Evolutionary conservation across 2,113 vertebrate genomes (phyloP).

Genomic region (Panthera uncia): DNA sequence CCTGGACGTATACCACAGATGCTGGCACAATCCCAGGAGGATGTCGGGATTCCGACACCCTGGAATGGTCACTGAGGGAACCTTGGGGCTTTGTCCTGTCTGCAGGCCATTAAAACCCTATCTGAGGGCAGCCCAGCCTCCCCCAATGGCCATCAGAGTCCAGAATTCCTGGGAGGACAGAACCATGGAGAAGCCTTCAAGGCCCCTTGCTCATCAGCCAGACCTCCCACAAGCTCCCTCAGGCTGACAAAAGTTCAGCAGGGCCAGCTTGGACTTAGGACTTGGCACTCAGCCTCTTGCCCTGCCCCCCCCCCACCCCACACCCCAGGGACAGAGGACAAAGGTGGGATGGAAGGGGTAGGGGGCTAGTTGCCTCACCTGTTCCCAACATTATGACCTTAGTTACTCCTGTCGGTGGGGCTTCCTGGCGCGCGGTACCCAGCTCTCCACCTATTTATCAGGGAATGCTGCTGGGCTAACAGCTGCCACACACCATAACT

Average conservation of each 20-base stretch:
- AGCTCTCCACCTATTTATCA: background rate
- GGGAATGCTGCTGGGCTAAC: background rate
- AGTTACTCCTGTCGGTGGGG: background rate
- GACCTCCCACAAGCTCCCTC: background rate
- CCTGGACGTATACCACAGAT: background rate
- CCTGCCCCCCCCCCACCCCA: background rate
- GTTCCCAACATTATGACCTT: background rate
- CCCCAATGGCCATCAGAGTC: background rate
- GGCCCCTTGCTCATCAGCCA: background rate
- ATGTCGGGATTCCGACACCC: background rate
- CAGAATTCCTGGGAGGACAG: background rate
- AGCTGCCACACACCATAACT: background rate
- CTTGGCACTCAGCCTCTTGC: background rate
- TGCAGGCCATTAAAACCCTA: background rate
- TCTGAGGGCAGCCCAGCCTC: background rate
- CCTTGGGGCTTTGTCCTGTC: background rate
- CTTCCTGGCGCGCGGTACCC: background rate
- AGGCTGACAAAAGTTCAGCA: background rate
- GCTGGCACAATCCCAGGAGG: background rate
- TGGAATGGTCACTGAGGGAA: background rate
- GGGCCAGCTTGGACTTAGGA: background rate
- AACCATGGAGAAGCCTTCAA: background rate
- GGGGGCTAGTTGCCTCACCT: background rate
- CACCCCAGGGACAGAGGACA: background rate
- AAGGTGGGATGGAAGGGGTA: background rate